A percentile compares a stretch with the other conserved stretches of the same genome.
These are phyloP conservation scores for Malurus melanocephalus DNA, from an alignment of 2,113 vertebrate species.

Conservation along the genomic window DNA sequence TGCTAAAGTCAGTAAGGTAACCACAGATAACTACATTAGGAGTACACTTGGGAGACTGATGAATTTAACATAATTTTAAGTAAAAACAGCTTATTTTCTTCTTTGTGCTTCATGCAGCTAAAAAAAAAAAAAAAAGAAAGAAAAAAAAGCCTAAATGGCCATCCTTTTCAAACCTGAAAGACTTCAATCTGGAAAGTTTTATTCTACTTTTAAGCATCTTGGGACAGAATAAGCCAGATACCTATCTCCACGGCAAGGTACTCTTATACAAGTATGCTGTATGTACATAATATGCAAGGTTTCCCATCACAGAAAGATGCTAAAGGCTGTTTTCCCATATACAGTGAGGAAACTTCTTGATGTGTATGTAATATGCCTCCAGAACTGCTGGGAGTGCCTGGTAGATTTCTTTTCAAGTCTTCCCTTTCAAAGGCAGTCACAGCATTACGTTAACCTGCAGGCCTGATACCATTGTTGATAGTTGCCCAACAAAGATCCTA, in stretches of 20 bases:
- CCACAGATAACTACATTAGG: neutral
- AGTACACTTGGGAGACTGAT: neutral
- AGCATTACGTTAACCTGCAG: neutral
- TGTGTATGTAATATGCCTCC: neutral
- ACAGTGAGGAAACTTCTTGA: neutral
- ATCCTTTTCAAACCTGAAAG: neutral
- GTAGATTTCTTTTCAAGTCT: neutral
- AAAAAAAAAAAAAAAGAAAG: neutral
- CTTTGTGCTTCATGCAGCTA: neutral
- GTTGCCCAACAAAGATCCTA: constrained; percentile 14
- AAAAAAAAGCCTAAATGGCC: neutral
- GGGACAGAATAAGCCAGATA: neutral
- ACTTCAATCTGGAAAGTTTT: neutral
- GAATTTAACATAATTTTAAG: neutral
- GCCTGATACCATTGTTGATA: neutral
- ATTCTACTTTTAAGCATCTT: neutral
- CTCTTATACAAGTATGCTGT: neutral
- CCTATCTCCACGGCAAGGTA: neutral
- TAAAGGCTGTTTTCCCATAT: neutral
- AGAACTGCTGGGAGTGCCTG: neutral
- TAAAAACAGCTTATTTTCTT: neutral
- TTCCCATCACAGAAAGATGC: fast-evolving
- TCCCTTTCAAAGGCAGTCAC: neutral
- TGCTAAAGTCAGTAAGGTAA: neutral
- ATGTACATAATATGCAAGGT: neutral